These are phyloP conservation scores for Hirudo medicinalis DNA, from an alignment of 1,140 invertebrate genomes.

Conservation along the genomic window DNA sequence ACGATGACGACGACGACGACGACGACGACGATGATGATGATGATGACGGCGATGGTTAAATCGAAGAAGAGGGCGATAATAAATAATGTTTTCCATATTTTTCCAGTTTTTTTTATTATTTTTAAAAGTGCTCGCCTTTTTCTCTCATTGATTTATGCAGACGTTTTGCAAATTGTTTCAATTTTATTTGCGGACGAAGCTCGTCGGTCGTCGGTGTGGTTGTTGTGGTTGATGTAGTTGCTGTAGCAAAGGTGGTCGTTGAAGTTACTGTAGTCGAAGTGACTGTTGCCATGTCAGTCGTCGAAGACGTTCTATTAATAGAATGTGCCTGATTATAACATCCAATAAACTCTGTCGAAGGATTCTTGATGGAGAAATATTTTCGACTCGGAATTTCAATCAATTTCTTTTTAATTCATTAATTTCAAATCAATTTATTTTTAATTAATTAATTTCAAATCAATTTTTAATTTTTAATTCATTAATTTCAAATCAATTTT, in stretches of 20 bases:
- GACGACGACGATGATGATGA: slow-evolving; percentile 6
- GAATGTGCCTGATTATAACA: too few species aligned
- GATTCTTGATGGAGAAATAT: background rate
- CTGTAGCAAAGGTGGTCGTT: background rate
- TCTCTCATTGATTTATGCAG: too few species aligned
- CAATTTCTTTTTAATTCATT: background rate
- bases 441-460: background rate
- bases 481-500: too few species aligned
- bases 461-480: background rate
- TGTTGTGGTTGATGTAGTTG: background rate
- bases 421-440: background rate
- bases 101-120: too few species aligned
- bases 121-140: too few species aligned
- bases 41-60: slow-evolving; percentile 1
- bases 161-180: too few species aligned
- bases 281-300: background rate
- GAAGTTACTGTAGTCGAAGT: background rate
- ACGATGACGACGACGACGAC: background rate
- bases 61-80: too few species aligned
- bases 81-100: too few species aligned
- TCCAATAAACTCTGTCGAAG: too few species aligned
- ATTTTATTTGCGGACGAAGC: too few species aligned
- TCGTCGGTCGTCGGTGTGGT: background rate
- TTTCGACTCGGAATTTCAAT: background rate
- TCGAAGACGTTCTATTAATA: too few species aligned